Percentiles rank a stretch among this genome's conserved stretches.
Evolutionary conservation across 2,113 vertebrate genomes (phyloP).

Genomic region (Seriola quinqueradiata): DNA sequence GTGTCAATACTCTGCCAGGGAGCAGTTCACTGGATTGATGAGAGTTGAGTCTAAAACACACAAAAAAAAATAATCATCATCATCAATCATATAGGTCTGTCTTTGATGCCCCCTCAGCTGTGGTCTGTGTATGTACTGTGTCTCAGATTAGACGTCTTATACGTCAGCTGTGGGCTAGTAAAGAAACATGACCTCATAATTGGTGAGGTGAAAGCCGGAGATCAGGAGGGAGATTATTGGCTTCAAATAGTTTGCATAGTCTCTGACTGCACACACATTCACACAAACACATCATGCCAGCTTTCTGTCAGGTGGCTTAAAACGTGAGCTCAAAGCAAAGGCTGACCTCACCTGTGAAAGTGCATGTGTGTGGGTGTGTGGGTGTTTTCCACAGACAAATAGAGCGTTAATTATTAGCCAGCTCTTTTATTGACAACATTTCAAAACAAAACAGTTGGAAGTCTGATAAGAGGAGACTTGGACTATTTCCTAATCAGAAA

Average conservation of each 20-base stretch:
- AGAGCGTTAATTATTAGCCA: conserved; percentile 43
- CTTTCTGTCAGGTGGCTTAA: conserved; percentile 63
- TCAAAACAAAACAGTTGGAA: not conserved
- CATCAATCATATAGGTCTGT: not conserved
- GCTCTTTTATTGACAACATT: conserved; percentile 23
- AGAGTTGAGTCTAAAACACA: conserved; percentile 12
- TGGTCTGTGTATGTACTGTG: not conserved
- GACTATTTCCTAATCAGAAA: conserved; percentile 8
- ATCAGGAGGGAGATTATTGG: conserved; percentile 75
- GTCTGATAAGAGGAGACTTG: not conserved
- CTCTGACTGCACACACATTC: not conserved
- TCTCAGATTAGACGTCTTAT: conserved; percentile 25
- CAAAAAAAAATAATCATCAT: not conserved
- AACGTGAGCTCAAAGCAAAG: conserved; percentile 47
- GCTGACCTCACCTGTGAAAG: conserved; percentile 31
- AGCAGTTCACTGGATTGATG: conserved; percentile 5
- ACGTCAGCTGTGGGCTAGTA: conserved; percentile 38
- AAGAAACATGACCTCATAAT: conserved; percentile 56
- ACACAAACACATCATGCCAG: conserved; percentile 9
- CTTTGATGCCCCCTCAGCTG: not conserved
- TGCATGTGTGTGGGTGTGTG: not conserved
- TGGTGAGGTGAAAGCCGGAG: conserved; percentile 51
- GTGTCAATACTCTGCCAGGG: not conserved
- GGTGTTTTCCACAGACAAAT: not conserved
- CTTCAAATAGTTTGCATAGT: conserved; percentile 61